Evolutionary conservation across 2,888 invertebrate species (phyloP).

Genomic region (Empis livida): DNA sequence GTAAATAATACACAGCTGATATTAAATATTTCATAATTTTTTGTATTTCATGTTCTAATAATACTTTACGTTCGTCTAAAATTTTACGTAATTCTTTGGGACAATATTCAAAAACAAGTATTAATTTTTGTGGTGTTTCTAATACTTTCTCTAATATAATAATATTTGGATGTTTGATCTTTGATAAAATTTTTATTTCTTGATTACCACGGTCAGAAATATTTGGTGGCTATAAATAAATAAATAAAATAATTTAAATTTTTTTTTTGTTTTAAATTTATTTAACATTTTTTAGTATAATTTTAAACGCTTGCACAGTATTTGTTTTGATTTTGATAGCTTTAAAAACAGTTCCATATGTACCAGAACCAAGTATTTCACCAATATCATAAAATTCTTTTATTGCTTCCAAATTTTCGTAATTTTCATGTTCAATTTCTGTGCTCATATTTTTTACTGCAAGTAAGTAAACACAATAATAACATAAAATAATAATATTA

Average conservation of each 20-base stretch:
- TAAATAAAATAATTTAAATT: too few species aligned
- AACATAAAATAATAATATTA: too few species aligned
- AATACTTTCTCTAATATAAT: constrained; percentile 3
- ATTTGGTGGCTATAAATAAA: background rate
- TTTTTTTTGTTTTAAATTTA: too few species aligned
- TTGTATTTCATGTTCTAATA: background rate
- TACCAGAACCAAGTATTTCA: constrained; percentile 4
- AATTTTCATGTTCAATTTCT: too few species aligned
- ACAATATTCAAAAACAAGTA: constrained; percentile 6
- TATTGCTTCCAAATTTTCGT: background rate
- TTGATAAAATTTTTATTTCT: constrained; percentile 4
- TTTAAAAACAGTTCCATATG: constrained; percentile 5
- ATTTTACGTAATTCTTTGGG: constrained; percentile 1
- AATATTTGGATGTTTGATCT: constrained; percentile 5
- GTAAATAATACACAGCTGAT: constrained; percentile 3
- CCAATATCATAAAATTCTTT: constrained; percentile 1
- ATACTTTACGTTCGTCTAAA: background rate
- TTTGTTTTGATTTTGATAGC: constrained; percentile 1
- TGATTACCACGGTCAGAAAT: background rate
- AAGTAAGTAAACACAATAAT: too few species aligned
- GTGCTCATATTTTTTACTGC: too few species aligned
- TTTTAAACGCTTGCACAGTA: constrained; percentile 2
- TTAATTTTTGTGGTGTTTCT: constrained; percentile 3
- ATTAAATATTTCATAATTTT: constrained; percentile 2
- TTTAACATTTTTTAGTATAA: background rate